Evolutionary conservation across 2,888 invertebrate species (phyloP), one percentile per base, ranked within the genome.

Genomic region (Liopterus haemorrhoidalis): DNA sequence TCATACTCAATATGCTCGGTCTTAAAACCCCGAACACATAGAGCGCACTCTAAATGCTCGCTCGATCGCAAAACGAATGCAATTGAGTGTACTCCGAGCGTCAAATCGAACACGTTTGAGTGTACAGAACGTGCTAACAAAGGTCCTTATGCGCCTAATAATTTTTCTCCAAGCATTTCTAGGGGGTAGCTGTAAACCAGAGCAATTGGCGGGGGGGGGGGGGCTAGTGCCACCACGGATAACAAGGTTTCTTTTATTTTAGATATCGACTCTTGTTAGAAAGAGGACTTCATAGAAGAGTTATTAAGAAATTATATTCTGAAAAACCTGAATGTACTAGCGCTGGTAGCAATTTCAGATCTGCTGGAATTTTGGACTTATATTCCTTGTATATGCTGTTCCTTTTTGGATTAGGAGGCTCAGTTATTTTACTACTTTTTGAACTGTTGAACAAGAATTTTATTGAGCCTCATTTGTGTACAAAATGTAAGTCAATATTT

Each of bases 281-380:
- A 39, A 27, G 37, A 40, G 57, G 57, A 0, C 32, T 57, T 2
- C 48, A 54, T 27, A 37, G 46, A 15, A 27, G 55, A 16, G 55
- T 53, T 33, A 5, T 43, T 2, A 19, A 28, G 9, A 49, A 40
- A 41, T 46, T 53, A n/a, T 54, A 52, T 27, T 47, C 53, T 5
- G 48, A 42, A 15, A 57, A 55, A 49, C 57, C 57, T n/a, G 37
- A 39, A 15, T 57, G 57, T 15, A 32, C 39, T 5, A 18, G 32
- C 1, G 32, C 38, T 11, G 52, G 51, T 1, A 50, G 52, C 36
- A 51, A 46, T 37, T 57, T 57, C 39, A 49, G 28, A 5, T 51
- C 53, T 24, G 57, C 55, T 2, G 56, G 56, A 4, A 25, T 56
- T 1, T 48, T 54, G 2, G 56, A 56, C 43, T 56, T 54, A 33